A percentile compares a stretch with the other conserved stretches of the same genome.
Conservation (phyloP, 2,888 invertebrate genomes). For the Clusia tigrina region DNA sequence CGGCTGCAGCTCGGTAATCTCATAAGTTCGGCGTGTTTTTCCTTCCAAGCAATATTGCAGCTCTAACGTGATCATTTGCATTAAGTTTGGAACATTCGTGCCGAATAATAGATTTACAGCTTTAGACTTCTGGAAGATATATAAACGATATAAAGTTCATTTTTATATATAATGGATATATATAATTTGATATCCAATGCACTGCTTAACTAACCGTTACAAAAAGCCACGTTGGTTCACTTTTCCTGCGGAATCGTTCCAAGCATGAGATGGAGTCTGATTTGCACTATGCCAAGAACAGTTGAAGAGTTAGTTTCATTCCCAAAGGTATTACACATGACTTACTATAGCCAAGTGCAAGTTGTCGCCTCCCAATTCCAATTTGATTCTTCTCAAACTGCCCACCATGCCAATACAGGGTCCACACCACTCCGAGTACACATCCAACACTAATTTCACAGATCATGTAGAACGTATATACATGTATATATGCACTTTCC, state of each 20-base stretch:
- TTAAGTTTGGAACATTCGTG: slow-evolving; percentile 81
- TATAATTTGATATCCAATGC: no score
- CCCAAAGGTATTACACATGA: slow-evolving; percentile 5
- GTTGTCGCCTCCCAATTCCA: slow-evolving; percentile 84
- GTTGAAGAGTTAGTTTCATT: no score
- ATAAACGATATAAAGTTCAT: no score
- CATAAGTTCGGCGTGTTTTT: slow-evolving; percentile 46
- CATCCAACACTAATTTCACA: slow-evolving; percentile 81
- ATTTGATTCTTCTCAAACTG: slow-evolving; percentile 83
- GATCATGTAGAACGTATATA: no score
- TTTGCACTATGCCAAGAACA: no score
- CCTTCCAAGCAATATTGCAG: slow-evolving; percentile 66
- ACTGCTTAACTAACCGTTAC: slow-evolving; percentile 81
- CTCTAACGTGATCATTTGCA: slow-evolving; percentile 75
- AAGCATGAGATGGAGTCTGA: slow-evolving; percentile 78
- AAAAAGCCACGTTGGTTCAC: slow-evolving; percentile 92
- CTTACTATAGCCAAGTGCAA: slow-evolving; percentile 75
- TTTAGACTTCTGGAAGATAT: no score
- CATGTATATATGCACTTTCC: neutral
- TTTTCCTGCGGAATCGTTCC: slow-evolving; percentile 79
- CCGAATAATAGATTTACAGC: slow-evolving; percentile 83
- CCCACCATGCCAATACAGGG: slow-evolving; percentile 87
- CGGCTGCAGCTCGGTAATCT: slow-evolving; percentile 64
- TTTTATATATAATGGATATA: no score
- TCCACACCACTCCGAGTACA: slow-evolving; percentile 92